Conservation (phyloP, 1,140 invertebrate species). For the Asbolus verrucosus region DNA sequence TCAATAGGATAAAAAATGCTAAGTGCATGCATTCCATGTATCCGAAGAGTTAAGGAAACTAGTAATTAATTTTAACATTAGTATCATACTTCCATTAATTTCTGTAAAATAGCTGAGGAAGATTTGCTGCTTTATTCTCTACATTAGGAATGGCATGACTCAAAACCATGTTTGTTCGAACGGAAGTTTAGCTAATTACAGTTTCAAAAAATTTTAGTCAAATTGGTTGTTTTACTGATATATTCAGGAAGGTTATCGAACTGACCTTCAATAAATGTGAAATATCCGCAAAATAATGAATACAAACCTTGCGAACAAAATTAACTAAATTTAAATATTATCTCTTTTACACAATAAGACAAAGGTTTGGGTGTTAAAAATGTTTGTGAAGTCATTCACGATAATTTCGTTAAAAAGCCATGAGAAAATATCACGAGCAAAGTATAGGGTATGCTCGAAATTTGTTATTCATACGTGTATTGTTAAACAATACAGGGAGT, state of each 20-base stretch:
- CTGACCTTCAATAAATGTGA: constrained; percentile 52
- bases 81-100: not conserved
- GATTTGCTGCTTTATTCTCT: not conserved
- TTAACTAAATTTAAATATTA: constrained; percentile 53
- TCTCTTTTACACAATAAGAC: constrained; percentile 32
- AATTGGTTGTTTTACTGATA: constrained; percentile 48
- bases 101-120: not conserved
- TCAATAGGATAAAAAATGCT: not conserved
- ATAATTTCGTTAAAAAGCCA: constrained; percentile 4
- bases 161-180: not conserved
- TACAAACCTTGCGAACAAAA: constrained; percentile 45
- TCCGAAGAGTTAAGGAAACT: not conserved
- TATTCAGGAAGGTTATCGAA: constrained; percentile 51
- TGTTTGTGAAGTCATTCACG: not conserved
- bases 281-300: constrained; percentile 49
- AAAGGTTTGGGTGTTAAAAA: constrained; percentile 23
- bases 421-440: constrained; percentile 4
- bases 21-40: no score
- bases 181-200: constrained; percentile 23
- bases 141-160: not conserved
- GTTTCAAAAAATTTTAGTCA: constrained; percentile 39
- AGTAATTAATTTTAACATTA: not conserved
- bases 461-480: constrained; percentile 60
- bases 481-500: constrained; percentile 58
- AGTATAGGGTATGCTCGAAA: constrained; percentile 41